Conservation (phyloP, 2,888 invertebrate species). For the Arge pagana region DNA sequence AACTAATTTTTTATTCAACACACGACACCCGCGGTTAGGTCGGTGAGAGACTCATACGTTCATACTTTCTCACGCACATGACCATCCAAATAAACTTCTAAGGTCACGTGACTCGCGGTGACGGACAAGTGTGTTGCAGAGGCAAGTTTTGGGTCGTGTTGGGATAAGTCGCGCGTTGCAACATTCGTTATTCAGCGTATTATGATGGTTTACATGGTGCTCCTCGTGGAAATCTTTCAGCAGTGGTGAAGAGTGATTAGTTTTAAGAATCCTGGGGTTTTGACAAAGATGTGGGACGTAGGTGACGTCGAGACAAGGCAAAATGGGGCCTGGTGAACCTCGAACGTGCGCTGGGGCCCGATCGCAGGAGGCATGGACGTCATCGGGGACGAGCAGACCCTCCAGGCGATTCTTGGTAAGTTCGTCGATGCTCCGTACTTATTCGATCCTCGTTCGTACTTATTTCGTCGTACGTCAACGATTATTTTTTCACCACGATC, state of each 20-base stretch:
- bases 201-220: conserved; percentile 11
- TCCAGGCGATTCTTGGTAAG: conserved; percentile 58
- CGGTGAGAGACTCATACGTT: neutral
- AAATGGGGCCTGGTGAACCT: conserved; percentile 54
- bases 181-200: conserved; percentile 1
- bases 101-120: conserved; percentile 20
- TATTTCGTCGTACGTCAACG: too few species aligned
- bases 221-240: neutral
- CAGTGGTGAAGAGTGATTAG: conserved; percentile 3
- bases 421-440: too few species aligned
- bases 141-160: conserved; percentile 19
- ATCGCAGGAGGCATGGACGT: conserved; percentile 55
- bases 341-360: conserved; percentile 47
- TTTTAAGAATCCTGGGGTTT: conserved; percentile 17
- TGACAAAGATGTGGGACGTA: conserved; percentile 34
- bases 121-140: conserved; percentile 21
- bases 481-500: too few species aligned
- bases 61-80: conserved; percentile 12
- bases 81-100: conserved; percentile 23
- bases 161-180: conserved; percentile 18
- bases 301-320: conserved; percentile 35
- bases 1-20: conserved; percentile 20
- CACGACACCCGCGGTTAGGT: conserved; percentile 12
- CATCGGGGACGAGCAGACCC: conserved; percentile 57
- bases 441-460: too few species aligned